Conservation (phyloP, 2,113 vertebrate genomes). For the Oxyruncus cristatus region DNA sequence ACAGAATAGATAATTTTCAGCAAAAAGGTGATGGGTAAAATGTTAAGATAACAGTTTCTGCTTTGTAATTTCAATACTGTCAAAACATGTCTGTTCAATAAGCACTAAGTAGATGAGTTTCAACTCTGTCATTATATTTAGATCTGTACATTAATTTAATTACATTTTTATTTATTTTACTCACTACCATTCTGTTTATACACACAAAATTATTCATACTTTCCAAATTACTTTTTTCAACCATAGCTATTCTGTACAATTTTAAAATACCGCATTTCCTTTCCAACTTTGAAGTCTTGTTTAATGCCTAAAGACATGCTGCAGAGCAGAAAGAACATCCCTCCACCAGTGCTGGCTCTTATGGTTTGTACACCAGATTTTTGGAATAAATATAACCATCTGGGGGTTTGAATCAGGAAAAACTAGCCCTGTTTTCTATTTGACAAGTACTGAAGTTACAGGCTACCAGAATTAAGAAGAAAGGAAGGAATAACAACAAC, state of each 20-base stretch:
- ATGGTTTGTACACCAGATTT: accelerated
- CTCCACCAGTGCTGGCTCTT: neutral
- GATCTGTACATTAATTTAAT: neutral
- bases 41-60: neutral
- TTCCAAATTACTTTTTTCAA: neutral
- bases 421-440: neutral
- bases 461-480: neutral
- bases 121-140: neutral
- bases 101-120: neutral
- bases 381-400: neutral
- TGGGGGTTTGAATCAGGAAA: neutral
- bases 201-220: neutral
- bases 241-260: neutral
- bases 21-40: neutral
- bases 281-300: neutral
- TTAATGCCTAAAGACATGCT: neutral
- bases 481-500: neutral
- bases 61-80: neutral
- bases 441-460: neutral
- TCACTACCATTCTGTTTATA: neutral
- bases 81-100: slow-evolving; percentile 1
- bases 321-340: neutral
- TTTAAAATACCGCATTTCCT: neutral
- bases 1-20: neutral
- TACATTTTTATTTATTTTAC: slow-evolving; percentile 3